Conservation (phyloP, 2,888 invertebrate species). For the Ormyrus thymus region DNA sequence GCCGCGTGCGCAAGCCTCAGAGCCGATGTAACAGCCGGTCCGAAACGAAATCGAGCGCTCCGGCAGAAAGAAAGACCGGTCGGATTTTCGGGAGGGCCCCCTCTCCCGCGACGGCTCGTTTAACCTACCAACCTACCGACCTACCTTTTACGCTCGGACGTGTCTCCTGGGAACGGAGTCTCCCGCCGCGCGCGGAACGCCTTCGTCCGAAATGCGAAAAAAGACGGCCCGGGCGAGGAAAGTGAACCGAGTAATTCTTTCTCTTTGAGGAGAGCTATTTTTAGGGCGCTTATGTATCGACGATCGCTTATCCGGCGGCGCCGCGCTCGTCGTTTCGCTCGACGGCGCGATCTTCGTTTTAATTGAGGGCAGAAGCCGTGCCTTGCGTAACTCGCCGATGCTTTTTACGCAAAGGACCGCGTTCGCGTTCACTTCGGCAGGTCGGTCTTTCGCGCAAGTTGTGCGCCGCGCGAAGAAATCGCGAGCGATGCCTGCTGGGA, state of each 20-base stretch:
- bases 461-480: too few species aligned
- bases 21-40: not conserved
- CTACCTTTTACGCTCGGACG: constrained; percentile 24
- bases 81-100: constrained; percentile 24
- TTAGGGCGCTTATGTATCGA: constrained; percentile 17
- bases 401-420: not conserved
- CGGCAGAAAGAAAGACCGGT: constrained; percentile 46
- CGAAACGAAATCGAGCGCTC: constrained; percentile 33
- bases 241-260: not conserved
- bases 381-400: not conserved
- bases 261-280: constrained; percentile 5
- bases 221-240: not conserved
- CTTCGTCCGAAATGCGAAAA: not conserved
- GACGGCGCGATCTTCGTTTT: constrained; percentile 2
- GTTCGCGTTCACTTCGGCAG: too few species aligned
- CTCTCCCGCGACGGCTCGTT: not conserved
- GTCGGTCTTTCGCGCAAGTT: too few species aligned
- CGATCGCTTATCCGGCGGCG: not conserved
- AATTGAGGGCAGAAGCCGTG: not conserved
- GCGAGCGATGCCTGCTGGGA: too few species aligned
- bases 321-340: not conserved
- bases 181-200: too few species aligned
- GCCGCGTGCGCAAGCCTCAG: not conserved
- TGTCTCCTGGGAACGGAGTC: not conserved
- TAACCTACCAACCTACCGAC: constrained; percentile 48